Evolutionary conservation across 1,140 invertebrate species (phyloP).

Genomic region (Lasioglossum albipes): DNA sequence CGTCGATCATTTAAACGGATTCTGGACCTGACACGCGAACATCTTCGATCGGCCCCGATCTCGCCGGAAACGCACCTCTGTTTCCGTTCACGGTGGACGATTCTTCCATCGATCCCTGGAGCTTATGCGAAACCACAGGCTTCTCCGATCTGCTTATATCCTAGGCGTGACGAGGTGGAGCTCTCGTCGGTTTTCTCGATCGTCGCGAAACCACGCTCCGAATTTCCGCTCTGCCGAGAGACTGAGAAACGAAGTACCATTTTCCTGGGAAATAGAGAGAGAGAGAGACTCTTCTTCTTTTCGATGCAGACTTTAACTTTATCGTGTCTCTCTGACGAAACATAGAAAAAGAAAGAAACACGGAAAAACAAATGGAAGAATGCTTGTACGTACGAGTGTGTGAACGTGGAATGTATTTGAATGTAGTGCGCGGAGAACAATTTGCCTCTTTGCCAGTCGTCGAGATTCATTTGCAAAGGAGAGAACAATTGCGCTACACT

Average conservation of each 20-base stretch:
- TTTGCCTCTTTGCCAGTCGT: background rate
- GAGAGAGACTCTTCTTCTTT: background rate
- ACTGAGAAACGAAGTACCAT: no score
- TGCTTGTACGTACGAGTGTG: background rate
- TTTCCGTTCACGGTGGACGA: background rate
- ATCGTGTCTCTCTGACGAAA: no score
- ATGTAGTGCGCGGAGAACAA: conserved; percentile 25
- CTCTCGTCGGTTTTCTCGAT: no score
- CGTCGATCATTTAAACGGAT: conserved; percentile 6
- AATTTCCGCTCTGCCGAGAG: no score
- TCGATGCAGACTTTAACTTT: background rate
- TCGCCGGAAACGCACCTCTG: background rate
- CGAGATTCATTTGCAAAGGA: conserved; percentile 12
- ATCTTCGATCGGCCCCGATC: background rate
- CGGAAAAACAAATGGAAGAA: conserved; percentile 29
- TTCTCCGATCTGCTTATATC: no score
- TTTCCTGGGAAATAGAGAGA: no score
- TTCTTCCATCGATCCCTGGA: no score
- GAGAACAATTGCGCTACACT: conserved; percentile 42
- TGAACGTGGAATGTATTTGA: conserved; percentile 29
- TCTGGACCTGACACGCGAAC: conserved; percentile 19
- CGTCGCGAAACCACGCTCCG: no score
- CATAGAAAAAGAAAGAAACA: background rate
- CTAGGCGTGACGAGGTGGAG: no score
- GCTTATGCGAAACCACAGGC: no score